phyloP scores from a whole-genome alignment of 1,140 invertebrate genomes.

The Arctopsyche grandis region DNA sequence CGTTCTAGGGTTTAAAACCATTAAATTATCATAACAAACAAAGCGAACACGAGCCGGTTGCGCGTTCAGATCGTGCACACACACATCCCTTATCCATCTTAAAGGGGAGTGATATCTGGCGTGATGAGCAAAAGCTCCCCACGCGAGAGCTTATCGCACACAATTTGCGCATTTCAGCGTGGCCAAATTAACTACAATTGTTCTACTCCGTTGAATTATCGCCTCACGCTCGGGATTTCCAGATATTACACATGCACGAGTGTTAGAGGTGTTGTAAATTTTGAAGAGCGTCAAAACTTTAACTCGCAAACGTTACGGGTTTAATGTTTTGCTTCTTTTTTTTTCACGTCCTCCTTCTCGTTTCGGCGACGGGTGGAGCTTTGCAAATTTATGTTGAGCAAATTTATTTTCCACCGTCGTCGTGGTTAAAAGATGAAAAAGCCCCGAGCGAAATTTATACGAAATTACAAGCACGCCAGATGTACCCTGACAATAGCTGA shows the following conservation, averaged over 20 bases:
- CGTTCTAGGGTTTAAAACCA: slow-evolving; percentile 49
- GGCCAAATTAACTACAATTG: slow-evolving; percentile 8
- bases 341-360: no score
- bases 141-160: slow-evolving; percentile 5
- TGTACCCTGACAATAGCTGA: slow-evolving; percentile 33
- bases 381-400: slow-evolving; percentile 25
- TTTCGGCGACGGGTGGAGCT: not conserved
- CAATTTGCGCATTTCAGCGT: slow-evolving; percentile 17
- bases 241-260: no score
- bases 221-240: no score
- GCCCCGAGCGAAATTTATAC: slow-evolving; percentile 29
- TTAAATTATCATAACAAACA: slow-evolving; percentile 55
- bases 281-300: no score
- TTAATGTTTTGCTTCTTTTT: no score
- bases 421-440: slow-evolving; percentile 30
- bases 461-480: slow-evolving; percentile 31
- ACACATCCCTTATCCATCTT: slow-evolving; percentile 18
- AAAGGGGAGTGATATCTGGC: slow-evolving; percentile 9
- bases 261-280: no score
- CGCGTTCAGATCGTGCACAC: slow-evolving; percentile 15
- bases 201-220: not conserved
- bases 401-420: slow-evolving; percentile 32
- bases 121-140: not conserved
- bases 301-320: no score
- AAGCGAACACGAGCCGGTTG: slow-evolving; percentile 34